Base-by-base conservation (phyloP, 2,113 vertebrate genomes). In the Atrichornis clamosus region DNA sequence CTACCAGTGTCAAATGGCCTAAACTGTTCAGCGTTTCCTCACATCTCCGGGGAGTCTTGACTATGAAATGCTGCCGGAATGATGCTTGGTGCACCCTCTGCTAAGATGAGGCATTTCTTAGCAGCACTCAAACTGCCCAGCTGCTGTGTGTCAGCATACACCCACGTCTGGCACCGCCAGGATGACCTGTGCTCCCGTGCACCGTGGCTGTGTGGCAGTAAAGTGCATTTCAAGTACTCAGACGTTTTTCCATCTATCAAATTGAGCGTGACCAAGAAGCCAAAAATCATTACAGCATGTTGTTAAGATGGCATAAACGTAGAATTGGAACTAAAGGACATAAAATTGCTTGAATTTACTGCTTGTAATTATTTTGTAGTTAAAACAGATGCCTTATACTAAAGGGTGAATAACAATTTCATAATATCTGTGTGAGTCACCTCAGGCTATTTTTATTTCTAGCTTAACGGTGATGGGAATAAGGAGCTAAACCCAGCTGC, bases 11-110 rank as follows among this genome's bases (percentile, higher is more conserved):
- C 50, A 82, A 23, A 58, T 44, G 18, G 13, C 37, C 47, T 79
- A 44, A 86, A 47, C 9, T 62, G 16, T 16, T 53, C 15, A 49
- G 33, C 0, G 0, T 30, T 53, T 72, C 58, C n/a, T 62, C 41
- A 30, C 2, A 5, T 50, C 37, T 83, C 47, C 42, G 46, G 23
- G 52, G 23, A 70, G 67, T 13, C 16, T 62, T 70, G 47, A 7
- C 27, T 20, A 7, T 52, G 8, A 44, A 83, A 62, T 4, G 0
- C 37, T 41, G 37, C 27, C n/a, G 13, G 46, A 33, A 10, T 39
- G 50, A 56, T 4, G 1, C 13, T 65, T 4, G 1, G n/a, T 74
- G 52, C 32, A 30, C 1, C 0, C 41, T 37, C 18, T 74, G 56
- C 41, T 62, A 44, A 70, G 14, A 14, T 13, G 17, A 50, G 7